These are phyloP conservation scores for Colostygia pectinataria DNA, from an alignment of 2,888 invertebrate species.

Conservation along the genomic window DNA sequence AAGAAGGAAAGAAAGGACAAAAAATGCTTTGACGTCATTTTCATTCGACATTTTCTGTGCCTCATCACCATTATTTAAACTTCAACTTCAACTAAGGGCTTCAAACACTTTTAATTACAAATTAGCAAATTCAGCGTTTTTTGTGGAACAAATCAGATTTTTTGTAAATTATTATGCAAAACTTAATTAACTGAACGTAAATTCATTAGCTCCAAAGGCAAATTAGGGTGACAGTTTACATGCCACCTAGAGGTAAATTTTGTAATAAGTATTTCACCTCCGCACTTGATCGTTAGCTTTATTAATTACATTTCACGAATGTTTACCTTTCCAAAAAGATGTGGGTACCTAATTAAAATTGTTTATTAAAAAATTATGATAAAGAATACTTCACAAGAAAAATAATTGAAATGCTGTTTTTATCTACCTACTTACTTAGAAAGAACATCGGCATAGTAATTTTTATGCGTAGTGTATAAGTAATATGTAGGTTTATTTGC, in stretches of 20 bases:
- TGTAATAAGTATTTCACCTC: conserved; percentile 19
- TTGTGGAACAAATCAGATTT: conserved; percentile 57
- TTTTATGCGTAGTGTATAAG: too few relatives aligned
- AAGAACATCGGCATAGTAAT: too few relatives aligned
- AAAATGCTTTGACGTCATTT: conserved; percentile 17
- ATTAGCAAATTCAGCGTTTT: conserved; percentile 65
- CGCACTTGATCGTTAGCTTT: conserved; percentile 24
- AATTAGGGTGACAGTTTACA: conserved; percentile 54
- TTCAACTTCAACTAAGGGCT: conserved; percentile 62
- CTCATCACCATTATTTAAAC: conserved; percentile 33
- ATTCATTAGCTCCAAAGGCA: conserved; percentile 56
- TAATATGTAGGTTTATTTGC: conserved; percentile 21
- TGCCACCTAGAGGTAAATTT: conserved; percentile 31
- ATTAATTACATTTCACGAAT: conserved; percentile 17
- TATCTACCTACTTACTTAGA: too few relatives aligned
- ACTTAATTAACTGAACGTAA: conserved; percentile 66
- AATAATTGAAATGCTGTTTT: too few relatives aligned
- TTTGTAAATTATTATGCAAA: conserved; percentile 70
- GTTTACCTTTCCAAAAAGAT: background rate
- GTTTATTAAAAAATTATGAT: background rate
- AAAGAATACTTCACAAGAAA: too few relatives aligned
- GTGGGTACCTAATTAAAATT: background rate
- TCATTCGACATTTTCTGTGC: conserved; percentile 17
- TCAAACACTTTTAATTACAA: conserved; percentile 67
- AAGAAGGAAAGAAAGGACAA: background rate